Base-by-base conservation (phyloP, 2,113 vertebrate genomes). In the Thunnus thynnus region DNA sequence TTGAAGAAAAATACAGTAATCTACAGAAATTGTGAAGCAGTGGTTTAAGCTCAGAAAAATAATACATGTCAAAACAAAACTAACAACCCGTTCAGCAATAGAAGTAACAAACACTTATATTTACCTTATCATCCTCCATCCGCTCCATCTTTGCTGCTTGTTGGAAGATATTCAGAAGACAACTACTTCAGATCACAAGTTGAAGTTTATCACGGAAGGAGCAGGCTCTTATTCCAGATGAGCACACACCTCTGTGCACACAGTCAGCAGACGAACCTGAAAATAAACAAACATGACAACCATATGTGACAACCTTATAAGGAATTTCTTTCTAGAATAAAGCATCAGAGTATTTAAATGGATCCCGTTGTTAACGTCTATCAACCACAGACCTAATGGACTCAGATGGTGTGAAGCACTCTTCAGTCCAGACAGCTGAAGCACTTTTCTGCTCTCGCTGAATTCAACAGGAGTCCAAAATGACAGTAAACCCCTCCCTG, bases 91-190 rank as follows among this genome's bases (percentile, higher is more conserved):
- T 9, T 20, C 2, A 56, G 13, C 8, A 57, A n/a, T 4, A 66
- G 3, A 25, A 55, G 17, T 3, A 44, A 63, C 0, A 62, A 58
- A 74, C 12, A 2, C 22, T 44, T 25, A 47, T n/a, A 17, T 20
- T 66, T 88, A 95, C 95, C 93, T 92, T 94, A 0, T 89, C 88
- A n/a, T 93, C 91, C 14, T 88, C 83, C 76, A 95, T 88, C 11
- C 80, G 93, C 79, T 95, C 92, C 94, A 94, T 95, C 63, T 83
- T 87, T 27, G 61, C 16, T 72, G 65, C 50, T 79, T 55, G 36
- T 51, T 47, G 9, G 32, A 44, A 32, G 65, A 70, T 80, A 7
- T 17, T 25, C 3, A 55, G 50, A 48, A 13, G 60, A 60, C 77
- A 46, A 64, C 2, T 46, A 22, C 20, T 32, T 50, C 5, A 14